Evolutionary conservation across 1,140 invertebrate genomes (phyloP).

Genomic region (Temnothorax longispinosus): DNA sequence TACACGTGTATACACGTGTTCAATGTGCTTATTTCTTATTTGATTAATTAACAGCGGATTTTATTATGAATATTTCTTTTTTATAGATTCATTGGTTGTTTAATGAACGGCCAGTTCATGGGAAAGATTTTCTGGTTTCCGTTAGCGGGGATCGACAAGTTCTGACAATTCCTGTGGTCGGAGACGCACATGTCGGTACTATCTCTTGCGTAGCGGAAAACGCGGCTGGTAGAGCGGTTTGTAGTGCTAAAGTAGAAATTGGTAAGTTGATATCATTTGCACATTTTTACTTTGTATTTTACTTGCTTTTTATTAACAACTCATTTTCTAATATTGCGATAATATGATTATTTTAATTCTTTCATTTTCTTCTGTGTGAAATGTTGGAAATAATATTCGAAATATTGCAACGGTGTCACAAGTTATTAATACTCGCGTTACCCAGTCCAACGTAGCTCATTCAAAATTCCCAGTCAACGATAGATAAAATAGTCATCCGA

Average conservation of each 20-base stretch:
- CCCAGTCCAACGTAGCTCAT: slow-evolving; percentile 74
- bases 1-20: neutral
- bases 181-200: slow-evolving; percentile 88
- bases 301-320: neutral
- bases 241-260: slow-evolving; percentile 87
- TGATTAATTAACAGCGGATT: neutral
- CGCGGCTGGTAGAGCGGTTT: slow-evolving; percentile 89
- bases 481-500: slow-evolving; percentile 18
- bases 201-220: slow-evolving; percentile 92
- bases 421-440: slow-evolving; percentile 84
- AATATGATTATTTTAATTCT: neutral
- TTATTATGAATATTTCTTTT: neutral
- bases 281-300: neutral
- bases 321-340: neutral
- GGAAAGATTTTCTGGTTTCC: slow-evolving; percentile 90
- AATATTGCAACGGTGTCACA: slow-evolving; percentile 79
- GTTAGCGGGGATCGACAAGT: slow-evolving; percentile 91
- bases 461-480: slow-evolving; percentile 67
- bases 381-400: slow-evolving; percentile 79
- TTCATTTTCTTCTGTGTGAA: neutral
- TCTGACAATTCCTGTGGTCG: slow-evolving; percentile 88
- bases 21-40: neutral
- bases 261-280: slow-evolving; percentile 80
- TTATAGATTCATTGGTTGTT: slow-evolving; percentile 90
- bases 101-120: slow-evolving; percentile 89